Evolutionary conservation across 1,140 invertebrate genomes (phyloP).

Genomic region (Microplitis demolitor): DNA sequence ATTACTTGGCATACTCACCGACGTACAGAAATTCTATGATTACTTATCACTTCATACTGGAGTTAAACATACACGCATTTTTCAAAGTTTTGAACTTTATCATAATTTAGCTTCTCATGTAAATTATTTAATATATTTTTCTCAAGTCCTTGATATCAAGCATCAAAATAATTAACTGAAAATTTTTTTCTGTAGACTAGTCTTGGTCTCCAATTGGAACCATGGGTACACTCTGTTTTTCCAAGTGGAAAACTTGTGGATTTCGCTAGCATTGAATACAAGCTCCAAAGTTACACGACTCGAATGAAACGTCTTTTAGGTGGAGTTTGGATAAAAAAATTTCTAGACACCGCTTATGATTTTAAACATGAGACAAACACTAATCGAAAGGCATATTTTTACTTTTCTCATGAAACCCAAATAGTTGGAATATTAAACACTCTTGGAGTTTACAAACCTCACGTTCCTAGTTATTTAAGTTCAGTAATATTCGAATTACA

Average conservation of each 20-base stretch:
- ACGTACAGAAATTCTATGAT: background rate
- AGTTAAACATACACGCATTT: background rate
- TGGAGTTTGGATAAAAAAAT: conserved; percentile 61
- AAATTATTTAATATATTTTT: background rate
- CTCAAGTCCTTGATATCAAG: background rate
- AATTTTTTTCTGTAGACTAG: background rate
- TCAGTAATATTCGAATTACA: conserved; percentile 56
- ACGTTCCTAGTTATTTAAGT: conserved; percentile 64
- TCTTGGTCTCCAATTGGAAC: background rate
- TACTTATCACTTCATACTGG: conserved; percentile 13
- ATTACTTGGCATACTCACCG: background rate
- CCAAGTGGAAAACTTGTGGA: conserved; percentile 48
- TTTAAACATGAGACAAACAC: conserved; percentile 46
- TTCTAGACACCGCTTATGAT: conserved; percentile 51
- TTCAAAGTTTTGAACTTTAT: conserved; percentile 8
- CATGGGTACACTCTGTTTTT: conserved; percentile 16
- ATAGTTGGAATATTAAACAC: conserved; percentile 70
- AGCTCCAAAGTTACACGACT: conserved; percentile 50
- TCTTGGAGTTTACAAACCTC: conserved; percentile 67
- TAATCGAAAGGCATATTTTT: conserved; percentile 64
- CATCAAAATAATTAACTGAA: background rate
- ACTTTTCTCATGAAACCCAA: conserved; percentile 74
- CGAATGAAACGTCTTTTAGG: conserved; percentile 52
- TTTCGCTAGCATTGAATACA: conserved; percentile 59
- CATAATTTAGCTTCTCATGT: conserved; percentile 11